Evolutionary conservation across 2,888 invertebrate genomes (phyloP), one percentile per base, ranked within the genome.

Genomic region (Elegia similella): DNA sequence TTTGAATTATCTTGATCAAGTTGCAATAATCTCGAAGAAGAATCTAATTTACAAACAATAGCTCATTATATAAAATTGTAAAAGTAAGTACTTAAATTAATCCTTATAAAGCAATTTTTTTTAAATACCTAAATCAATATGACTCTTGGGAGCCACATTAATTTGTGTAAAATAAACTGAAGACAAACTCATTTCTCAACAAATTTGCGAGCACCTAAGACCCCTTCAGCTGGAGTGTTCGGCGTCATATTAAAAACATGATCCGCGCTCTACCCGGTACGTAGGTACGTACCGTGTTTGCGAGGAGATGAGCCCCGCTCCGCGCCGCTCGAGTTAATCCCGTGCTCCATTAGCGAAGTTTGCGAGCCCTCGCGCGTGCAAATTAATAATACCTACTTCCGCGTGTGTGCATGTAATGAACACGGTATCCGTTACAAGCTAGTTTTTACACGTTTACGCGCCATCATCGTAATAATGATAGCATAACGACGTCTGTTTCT

Each of bases 271-370:
- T 13, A 34, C 13, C 32, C n/a, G n/a, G 38, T 12, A 38, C 2
- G 38, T 38, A 2, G 38, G 38, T 38, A 38, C 38, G n/a, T n/a
- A n/a, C 34, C n/a, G 8, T 12, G 12, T 8, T 5, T 23, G 23
- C 23, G 23, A 23, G 12, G n/a, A n/a, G 50, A 16, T 38, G 17
- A 50, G 43, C 43, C 30, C 8, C 23, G 23, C 23, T 2, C 23
- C 23, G 44, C 17, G 32, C 44, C 54, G 43, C 50, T 50, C 42
- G 47, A 59, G 62, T 61, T 64, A 63, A 64, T 75, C 68, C 59
- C 68, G 57, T 64, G 68, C 74, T 75, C 62, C 75, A 78, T 80
- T 79, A 80, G 68, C 65, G 59, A 73, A 73, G 65, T 73, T 72
- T 59, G 60, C 62, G 42, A 59, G 61, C 57, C 30, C 63, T 38